Conservation (phyloP, 2,888 invertebrate genomes). For the Eupeodes latifasciatus region DNA sequence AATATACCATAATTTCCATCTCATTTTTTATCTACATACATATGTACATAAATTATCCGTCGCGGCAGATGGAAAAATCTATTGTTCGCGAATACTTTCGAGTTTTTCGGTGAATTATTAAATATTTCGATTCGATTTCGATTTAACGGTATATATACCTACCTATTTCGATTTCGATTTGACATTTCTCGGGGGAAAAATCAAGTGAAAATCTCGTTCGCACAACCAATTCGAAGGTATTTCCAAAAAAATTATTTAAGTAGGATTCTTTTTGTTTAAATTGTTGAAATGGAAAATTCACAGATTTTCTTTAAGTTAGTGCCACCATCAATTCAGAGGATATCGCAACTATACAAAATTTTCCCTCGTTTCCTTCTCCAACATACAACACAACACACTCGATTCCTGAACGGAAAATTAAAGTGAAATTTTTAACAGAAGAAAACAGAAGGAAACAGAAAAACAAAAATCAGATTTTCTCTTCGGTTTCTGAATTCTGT, state of each 20-base stretch:
- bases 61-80: conserved; percentile 10
- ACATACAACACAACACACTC: no score
- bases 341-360: conserved; percentile 12
- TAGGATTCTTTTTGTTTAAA: not conserved
- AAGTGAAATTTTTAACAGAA: conserved; percentile 32
- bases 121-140: not conserved
- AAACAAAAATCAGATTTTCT: conserved; percentile 16
- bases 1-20: conserved; percentile 6
- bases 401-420: conserved; percentile 27
- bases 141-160: conserved; percentile 1
- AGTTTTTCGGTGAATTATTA: not conserved
- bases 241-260: not conserved
- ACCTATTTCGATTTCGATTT: not conserved
- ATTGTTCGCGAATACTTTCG: not conserved
- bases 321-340: not conserved
- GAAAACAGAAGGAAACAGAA: not conserved
- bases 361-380: not conserved
- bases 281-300: not conserved
- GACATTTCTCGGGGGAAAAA: not conserved
- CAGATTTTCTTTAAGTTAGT: conserved; percentile 4
- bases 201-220: not conserved
- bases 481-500: conserved; percentile 12
- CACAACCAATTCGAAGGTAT: conserved; percentile 13
- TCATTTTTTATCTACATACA: not conserved
- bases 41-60: no score